Percentiles rank a stretch among this genome's conserved stretches.
Conservation (phyloP, 2,888 invertebrate genomes). For the Bembecia ichneumoniformis region DNA sequence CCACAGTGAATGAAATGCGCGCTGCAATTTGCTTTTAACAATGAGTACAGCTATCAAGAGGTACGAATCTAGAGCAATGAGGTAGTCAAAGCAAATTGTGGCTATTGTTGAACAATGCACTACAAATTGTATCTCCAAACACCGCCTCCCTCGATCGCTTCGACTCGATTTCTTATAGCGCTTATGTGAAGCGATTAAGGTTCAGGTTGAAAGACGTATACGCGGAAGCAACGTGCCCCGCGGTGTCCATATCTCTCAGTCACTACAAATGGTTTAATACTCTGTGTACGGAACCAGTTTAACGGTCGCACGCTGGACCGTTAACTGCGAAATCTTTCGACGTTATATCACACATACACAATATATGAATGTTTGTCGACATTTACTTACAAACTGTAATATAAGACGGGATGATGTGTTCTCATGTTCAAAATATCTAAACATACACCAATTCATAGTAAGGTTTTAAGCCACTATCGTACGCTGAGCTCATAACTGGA, state of each 20-base stretch:
- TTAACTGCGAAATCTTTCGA: constrained; percentile 47
- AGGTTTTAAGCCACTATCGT: no score
- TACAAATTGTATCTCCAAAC: not conserved
- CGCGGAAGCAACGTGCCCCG: constrained; percentile 26
- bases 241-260: constrained; percentile 21
- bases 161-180: not conserved
- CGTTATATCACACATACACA: constrained; percentile 20
- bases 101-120: not conserved
- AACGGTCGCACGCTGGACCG: constrained; percentile 47
- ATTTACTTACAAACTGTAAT: no score
- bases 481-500: no score
- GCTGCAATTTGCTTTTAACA: not conserved
- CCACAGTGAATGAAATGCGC: no score
- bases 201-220: constrained; percentile 2
- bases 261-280: constrained; percentile 31
- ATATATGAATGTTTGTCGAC: not conserved
- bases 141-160: not conserved
- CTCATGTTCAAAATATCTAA: no score
- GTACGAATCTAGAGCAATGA: not conserved
- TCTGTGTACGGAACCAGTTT: constrained; percentile 41
- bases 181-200: not conserved
- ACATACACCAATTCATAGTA: no score
- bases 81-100: not conserved
- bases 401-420: no score
- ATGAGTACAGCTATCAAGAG: not conserved